Conservation (phyloP, 2,797 vertebrate species). For the Nyctibius grandis region DNA sequence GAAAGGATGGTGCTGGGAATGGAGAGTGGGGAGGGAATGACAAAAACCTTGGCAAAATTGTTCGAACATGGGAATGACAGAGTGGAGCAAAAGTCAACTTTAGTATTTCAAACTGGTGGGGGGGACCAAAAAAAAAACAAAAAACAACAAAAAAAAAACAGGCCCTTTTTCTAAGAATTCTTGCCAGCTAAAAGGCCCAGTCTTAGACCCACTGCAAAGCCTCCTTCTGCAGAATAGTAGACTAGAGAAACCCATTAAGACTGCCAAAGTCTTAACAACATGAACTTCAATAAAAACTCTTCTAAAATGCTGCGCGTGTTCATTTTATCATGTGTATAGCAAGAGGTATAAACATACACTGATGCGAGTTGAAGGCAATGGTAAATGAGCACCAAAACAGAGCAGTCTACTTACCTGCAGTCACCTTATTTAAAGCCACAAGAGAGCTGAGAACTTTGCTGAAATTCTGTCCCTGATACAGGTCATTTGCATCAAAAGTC, state of each 20-base stretch:
- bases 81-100: no score
- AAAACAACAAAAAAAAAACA: accelerated
- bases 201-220: not conserved
- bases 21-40: no score
- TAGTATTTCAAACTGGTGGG: no score
- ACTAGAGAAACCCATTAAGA: not conserved
- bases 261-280: not conserved
- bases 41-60: not conserved
- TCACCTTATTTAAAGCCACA: conserved; percentile 95
- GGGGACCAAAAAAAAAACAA: not conserved
- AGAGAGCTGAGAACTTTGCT: conserved; percentile 94
- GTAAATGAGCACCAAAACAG: not conserved
- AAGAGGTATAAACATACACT: not conserved
- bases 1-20: not conserved
- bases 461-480: conserved; percentile 96
- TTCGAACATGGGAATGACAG: no score
- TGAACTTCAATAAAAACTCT: not conserved
- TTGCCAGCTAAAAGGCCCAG: not conserved
- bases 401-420: conserved; percentile 85
- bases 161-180: not conserved
- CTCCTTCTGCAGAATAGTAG: not conserved
- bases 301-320: not conserved
- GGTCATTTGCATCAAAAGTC: conserved; percentile 97
- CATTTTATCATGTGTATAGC: not conserved
- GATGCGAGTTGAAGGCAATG: not conserved